Evolutionary conservation across 2,888 invertebrate genomes (phyloP).

Genomic region (Ariolimax columbianus): DNA sequence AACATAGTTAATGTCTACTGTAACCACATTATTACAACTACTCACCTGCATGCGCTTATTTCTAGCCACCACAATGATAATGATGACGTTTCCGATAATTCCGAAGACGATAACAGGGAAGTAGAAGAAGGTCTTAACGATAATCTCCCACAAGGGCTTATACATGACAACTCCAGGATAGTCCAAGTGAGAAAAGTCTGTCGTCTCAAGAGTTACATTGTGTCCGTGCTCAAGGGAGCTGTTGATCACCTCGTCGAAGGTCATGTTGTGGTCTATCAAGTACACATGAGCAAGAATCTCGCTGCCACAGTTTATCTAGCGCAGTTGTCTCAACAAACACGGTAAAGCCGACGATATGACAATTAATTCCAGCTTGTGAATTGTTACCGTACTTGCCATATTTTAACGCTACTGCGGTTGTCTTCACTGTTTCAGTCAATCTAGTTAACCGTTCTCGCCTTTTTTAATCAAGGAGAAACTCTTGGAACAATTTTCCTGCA

Average conservation of each 20-base stretch:
- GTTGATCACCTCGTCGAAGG: neutral
- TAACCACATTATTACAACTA: neutral
- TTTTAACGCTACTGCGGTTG: neutral
- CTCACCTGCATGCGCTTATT: constrained; percentile 68
- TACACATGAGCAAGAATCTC: neutral
- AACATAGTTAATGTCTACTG: no score
- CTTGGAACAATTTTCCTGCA: no score
- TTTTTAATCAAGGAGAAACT: no score
- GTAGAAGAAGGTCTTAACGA: constrained; percentile 65
- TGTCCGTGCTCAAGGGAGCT: neutral
- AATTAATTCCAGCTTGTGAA: neutral
- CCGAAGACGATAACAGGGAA: constrained; percentile 66
- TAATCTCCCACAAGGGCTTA: constrained; percentile 66
- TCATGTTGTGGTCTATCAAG: neutral
- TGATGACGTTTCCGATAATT: constrained; percentile 68
- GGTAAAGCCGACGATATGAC: neutral
- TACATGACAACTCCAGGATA: constrained; percentile 59
- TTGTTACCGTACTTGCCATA: neutral
- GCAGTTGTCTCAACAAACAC: neutral
- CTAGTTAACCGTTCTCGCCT: no score
- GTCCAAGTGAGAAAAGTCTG: constrained; percentile 52
- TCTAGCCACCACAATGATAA: constrained; percentile 67
- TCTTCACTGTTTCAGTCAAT: no score
- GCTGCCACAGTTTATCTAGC: neutral
- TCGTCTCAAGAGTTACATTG: constrained; percentile 8